Conservation (phyloP, 1,140 invertebrate genomes). For the Bilobella aurantiaca region DNA sequence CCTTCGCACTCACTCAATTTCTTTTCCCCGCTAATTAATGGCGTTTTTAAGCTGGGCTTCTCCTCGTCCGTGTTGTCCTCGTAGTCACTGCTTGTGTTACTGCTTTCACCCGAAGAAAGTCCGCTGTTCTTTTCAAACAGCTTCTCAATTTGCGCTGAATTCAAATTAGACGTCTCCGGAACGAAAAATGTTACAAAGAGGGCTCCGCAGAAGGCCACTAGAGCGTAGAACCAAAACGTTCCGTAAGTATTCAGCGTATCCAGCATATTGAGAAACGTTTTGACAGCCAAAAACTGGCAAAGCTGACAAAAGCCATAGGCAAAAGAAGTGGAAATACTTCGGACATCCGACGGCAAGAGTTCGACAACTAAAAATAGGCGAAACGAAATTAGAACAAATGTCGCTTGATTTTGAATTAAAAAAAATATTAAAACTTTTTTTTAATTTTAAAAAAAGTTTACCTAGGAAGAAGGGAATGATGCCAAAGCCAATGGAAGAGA, state of each 20-base stretch:
- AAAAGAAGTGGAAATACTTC: constrained; percentile 16
- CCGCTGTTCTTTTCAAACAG: constrained; percentile 18
- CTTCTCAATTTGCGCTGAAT: constrained; percentile 26
- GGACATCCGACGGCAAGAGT: constrained; percentile 22
- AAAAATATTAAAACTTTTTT: no score
- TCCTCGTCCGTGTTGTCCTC: not conserved
- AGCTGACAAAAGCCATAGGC: constrained; percentile 49
- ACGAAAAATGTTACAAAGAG: constrained; percentile 56
- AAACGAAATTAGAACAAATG: no score
- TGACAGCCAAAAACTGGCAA: constrained; percentile 61
- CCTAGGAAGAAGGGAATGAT: constrained; percentile 38
- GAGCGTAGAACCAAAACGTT: constrained; percentile 60
- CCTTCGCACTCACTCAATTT: no score
- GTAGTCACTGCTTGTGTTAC: not conserved
- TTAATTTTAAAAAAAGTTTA: no score
- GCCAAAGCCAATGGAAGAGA: constrained; percentile 35
- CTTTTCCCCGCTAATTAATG: not conserved
- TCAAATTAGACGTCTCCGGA: constrained; percentile 55
- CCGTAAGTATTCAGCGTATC: constrained; percentile 47
- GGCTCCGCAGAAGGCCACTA: constrained; percentile 53
- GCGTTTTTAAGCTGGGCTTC: not conserved
- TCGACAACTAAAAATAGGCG: constrained; percentile 22
- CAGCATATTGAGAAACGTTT: constrained; percentile 56
- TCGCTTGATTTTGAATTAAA: no score
- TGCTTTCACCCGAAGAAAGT: not conserved